Evolutionary conservation across 64 coral and sea anemone genomes (phyloP), one percentile per base, ranked within the genome.

Genomic region (Actinia tenebrosa): DNA sequence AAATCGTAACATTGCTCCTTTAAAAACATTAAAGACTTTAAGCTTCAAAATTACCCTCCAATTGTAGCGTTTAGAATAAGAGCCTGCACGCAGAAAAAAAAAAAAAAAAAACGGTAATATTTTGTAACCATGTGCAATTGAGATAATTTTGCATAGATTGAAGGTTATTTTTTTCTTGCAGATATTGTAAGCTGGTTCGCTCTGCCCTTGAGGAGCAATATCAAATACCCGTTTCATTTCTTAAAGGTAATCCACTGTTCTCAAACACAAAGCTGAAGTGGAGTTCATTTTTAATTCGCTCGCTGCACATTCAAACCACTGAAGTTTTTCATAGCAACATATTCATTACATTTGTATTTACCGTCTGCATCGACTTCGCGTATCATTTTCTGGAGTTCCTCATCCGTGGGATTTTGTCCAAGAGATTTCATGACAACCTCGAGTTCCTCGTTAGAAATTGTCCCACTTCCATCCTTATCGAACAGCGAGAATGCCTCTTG

Each of bases 351-450:
- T n/a, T 42, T 75, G 79, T 25, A 42, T 54, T 85, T 88, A 94
- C 93, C 93, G 46, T 94, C 93, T 7, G 89, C 88, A 79, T 94
- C 93, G 3, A 87, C 93, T 84, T 94, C 89, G 11, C 79, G 84
- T 77, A 94, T 94, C 93, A 94, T 94, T 84, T 87, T 53, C 63
- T 91, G 86, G 15, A 94, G 61, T 84, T 94, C 93, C 26, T 90
- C 80, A 10, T 94, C 89, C 5, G 89, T 90, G 1, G 93, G 93
- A 50, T 89, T 90, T 53, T 94, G 93, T 19, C 93, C 93, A 20
- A 94, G 86, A 13, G 93, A 94, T 78, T 94, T 90, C 93, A 94
- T 94, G 0, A 94, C 93, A 0, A 94, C 89, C 44, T 94, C 93
- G n/a, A 94, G 85, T 55, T 94, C 93, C 16, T 94, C 93, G 19